These are phyloP conservation scores for Phengaris alcon DNA, from an alignment of 2,888 invertebrate species.

Conservation along the genomic window DNA sequence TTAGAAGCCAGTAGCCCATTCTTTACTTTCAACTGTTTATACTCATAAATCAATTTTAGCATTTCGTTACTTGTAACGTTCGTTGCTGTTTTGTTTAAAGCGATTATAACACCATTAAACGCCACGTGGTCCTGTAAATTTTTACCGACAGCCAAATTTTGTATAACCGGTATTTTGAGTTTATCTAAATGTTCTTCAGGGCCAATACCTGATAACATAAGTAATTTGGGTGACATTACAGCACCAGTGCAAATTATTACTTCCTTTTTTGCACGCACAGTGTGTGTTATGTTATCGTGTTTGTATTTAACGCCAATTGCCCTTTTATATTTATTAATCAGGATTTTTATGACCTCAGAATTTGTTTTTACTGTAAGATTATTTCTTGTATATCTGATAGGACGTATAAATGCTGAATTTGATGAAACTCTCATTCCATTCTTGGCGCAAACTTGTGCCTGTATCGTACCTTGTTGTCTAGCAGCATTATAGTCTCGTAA, in stretches of 20 bases:
- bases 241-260: constrained; percentile 58
- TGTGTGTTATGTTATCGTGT: constrained; percentile 42
- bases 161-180: constrained; percentile 48
- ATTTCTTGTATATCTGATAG: constrained; percentile 74
- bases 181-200: constrained; percentile 52
- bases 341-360: constrained; percentile 74
- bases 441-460: constrained; percentile 75
- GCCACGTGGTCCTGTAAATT: constrained; percentile 66
- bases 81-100: constrained; percentile 74
- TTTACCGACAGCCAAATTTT: constrained; percentile 59
- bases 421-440: constrained; percentile 80
- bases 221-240: constrained; percentile 57
- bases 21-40: constrained; percentile 52
- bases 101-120: constrained; percentile 70
- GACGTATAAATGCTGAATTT: constrained; percentile 82
- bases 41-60: constrained; percentile 58
- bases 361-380: constrained; percentile 73
- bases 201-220: constrained; percentile 64
- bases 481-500: constrained; percentile 77
- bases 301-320: constrained; percentile 57
- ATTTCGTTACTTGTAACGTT: constrained; percentile 56
- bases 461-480: constrained; percentile 76
- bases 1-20: constrained; percentile 74
- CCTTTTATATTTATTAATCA: constrained; percentile 62
- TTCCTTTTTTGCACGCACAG: constrained; percentile 56